These are phyloP conservation scores for Bathynomus jamesi DNA, from an alignment of 1,140 invertebrate genomes.

Conservation along the genomic window DNA sequence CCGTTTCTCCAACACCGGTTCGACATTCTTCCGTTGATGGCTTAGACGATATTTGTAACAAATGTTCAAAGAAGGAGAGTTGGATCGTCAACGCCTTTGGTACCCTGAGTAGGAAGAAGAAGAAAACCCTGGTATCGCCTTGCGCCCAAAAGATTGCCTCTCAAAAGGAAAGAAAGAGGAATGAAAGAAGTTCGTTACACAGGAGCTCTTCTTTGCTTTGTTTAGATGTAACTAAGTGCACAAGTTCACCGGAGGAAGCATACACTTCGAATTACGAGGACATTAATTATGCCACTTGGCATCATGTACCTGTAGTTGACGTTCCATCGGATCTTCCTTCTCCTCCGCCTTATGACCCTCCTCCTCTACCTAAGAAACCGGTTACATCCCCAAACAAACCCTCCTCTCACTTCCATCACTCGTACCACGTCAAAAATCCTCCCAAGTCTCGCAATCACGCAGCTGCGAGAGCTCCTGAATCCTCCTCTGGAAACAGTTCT, in stretches of 20 bases:
- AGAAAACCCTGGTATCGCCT: neutral
- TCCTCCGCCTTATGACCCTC: neutral
- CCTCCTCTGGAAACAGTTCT: neutral
- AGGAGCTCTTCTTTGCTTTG: neutral
- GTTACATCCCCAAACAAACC: too few relatives aligned
- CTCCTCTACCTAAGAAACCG: neutral
- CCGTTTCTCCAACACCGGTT: neutral
- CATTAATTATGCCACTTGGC: neutral
- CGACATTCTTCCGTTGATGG: neutral
- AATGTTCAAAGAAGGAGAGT: neutral
- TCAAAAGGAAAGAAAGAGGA: neutral
- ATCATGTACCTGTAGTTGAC: neutral
- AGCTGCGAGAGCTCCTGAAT: neutral
- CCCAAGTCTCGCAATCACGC: neutral
- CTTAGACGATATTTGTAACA: neutral
- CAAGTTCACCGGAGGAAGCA: neutral
- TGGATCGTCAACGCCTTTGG: neutral
- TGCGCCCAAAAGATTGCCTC: neutral
- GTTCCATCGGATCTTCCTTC: neutral
- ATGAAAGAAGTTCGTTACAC: neutral
- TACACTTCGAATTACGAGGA: neutral
- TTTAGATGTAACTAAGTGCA: neutral
- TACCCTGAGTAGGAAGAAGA: neutral
- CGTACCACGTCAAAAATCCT: neutral
- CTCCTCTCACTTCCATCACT: neutral